These are phyloP conservation scores for Tanytarsus gracilentus DNA, from an alignment of 2,888 invertebrate species.

Conservation along the genomic window DNA sequence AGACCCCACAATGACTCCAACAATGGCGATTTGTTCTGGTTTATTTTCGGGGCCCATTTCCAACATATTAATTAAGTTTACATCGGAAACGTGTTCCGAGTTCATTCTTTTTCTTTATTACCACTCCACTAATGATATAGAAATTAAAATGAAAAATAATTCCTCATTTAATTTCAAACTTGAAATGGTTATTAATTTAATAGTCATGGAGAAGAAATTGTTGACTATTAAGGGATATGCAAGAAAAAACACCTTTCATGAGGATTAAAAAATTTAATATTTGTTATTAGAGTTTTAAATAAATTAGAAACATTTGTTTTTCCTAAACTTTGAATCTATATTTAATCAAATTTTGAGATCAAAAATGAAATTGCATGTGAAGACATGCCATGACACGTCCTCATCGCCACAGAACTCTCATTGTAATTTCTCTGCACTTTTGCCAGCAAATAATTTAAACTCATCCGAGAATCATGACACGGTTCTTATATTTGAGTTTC, in stretches of 20 bases:
- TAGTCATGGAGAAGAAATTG: too few species aligned
- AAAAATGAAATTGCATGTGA: too few species aligned
- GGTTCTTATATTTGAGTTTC: slow-evolving; percentile 15
- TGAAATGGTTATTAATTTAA: too few species aligned
- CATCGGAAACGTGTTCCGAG: slow-evolving; percentile 18
- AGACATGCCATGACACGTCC: too few species aligned
- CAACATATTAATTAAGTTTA: slow-evolving; percentile 26
- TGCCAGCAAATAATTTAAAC: slow-evolving; percentile 2
- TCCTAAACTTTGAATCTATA: not conserved
- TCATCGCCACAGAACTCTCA: too few species aligned
- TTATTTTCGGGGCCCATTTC: slow-evolving; percentile 3
- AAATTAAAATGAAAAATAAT: too few species aligned
- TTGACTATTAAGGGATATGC: too few species aligned
- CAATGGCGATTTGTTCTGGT: slow-evolving; percentile 21
- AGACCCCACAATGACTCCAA: slow-evolving; percentile 27
- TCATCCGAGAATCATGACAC: not conserved
- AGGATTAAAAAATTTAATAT: not conserved
- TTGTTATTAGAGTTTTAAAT: slow-evolving; percentile 6
- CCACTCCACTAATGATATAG: too few species aligned
- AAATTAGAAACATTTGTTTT: slow-evolving; percentile 3
- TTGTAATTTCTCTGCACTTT: not conserved
- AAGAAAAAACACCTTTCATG: slow-evolving; percentile 4
- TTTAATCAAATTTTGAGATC: too few species aligned
- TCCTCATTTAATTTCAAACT: too few species aligned
- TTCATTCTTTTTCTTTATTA: slow-evolving; percentile 2